Conservation (phyloP, 2,888 invertebrate genomes). For the Seira musarum region DNA sequence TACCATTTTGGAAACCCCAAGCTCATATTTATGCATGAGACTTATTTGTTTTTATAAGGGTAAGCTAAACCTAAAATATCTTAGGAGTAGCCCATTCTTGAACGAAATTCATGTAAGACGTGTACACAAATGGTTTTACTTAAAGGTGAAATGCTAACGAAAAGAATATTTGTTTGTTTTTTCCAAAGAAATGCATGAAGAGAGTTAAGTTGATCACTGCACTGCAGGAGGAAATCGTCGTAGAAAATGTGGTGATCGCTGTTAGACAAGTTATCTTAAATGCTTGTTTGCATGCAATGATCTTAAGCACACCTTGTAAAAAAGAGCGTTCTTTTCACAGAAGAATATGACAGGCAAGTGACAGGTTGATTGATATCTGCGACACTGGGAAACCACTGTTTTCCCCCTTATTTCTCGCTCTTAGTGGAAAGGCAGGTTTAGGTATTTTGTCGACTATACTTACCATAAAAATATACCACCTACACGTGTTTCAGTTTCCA, state of each 20-base stretch:
- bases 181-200: background rate
- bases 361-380: constrained; percentile 49
- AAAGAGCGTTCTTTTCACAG: background rate
- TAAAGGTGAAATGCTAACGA: background rate
- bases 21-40: constrained; percentile 11
- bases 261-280: background rate
- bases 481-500: too few species aligned
- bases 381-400: background rate
- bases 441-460: too few species aligned
- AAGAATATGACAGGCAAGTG: constrained; percentile 38
- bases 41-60: constrained; percentile 9
- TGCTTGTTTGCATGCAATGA: background rate
- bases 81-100: background rate
- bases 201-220: background rate
- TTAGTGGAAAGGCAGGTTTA: too few species aligned
- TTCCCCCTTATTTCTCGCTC: background rate
- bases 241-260: background rate
- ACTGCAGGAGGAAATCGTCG: background rate
- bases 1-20: background rate
- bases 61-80: background rate
- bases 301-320: background rate
- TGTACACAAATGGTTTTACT: background rate
- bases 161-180: background rate
- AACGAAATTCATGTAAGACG: background rate
- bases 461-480: too few species aligned